Evolutionary conservation across 2,113 vertebrate genomes (phyloP), one percentile per base, ranked within the genome.

Genomic region (Antechinus stuartii): DNA sequence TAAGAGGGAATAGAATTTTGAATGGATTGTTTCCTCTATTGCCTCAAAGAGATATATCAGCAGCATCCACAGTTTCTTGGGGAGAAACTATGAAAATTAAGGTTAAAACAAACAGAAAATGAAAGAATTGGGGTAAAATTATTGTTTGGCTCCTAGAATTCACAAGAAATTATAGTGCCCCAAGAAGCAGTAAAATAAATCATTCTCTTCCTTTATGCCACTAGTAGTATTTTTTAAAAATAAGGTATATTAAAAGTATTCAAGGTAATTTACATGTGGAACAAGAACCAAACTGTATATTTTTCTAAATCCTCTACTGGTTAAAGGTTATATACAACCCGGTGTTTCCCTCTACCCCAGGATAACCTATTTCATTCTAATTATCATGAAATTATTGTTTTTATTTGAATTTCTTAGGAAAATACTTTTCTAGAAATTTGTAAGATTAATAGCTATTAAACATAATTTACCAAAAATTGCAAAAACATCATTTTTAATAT

Each of bases 161-260:
- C 84, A 0, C 52, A 91, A 91, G 92, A 93, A 95, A 92, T 50
- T 4, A 76, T 50, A 93, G 25, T 12, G 42, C 16, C 61, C 54
- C 35, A 30, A 91, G 47, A 25, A 89, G 89, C 54, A 68, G 49
- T 91, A n/a, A 42, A 91, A 42, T 91, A 90, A 90, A 55, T 50
- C 52, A 47, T 47, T n/a, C 8, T 93, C n/a, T 90, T 49, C 26
- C 47, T 92, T 90, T 93, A 8, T 93, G 89, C 12, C 84, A 93
- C 42, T 76, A 19, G 46, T 42, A 26, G 0, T 84, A 30, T 12
- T 49, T 0, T 57, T 52, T 52, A 7, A 10, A 52, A 52, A 52
- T 52, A 91, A 96, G 95, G 91, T 56, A 94, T 56, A 52, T 4
- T 57, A 93, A 94, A 57, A 76, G 24, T 22, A 56, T 27, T 49